Base-by-base conservation (phyloP, 2,797 vertebrate species). In the Ambastaia sidthimunki region DNA sequence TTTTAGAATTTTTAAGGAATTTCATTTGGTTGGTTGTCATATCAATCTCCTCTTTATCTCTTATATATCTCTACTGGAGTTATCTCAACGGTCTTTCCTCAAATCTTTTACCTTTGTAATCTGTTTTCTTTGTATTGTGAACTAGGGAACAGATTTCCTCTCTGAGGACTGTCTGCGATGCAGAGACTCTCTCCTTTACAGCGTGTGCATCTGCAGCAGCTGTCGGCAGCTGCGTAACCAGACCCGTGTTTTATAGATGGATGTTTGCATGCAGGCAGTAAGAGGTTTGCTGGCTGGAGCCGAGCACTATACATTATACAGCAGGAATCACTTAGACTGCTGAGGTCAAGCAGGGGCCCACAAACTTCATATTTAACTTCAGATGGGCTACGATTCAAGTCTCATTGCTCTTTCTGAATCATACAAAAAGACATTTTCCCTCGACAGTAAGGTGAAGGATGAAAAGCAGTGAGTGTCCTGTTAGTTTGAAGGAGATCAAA, bases 161-260 rank as follows among this genome's bases (percentile, higher is more conserved):
- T 48, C 21, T 23, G 44, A 78, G 55, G 63, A 74, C 63, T 44
- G 65, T 65, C 3, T 18, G 60, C 23, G 69, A 23, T 48, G 31
- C 4, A 62, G 71, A 70, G 78, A 68, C 47, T 10, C 18, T 73
- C 75, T 79, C 78, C 79, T 54, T 81, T 72, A 72, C 82, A 74
- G 75, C 48, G 67, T 44, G 54, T 74, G 78, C 81, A 50, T 82
- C 82, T 82, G 76, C 47, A 59, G 73, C 73, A 80, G 76, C 84
- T 84, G 85, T 84, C 85, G 84, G 80, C 82, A 84, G 80, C 80
- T 77, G 76, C 77, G 78, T 80, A 84, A 78, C 80, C 75, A 80
- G 79, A 63, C 71, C 31, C 59, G 80, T 80, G 80, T 84, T 84
- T 83, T 83, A 82, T 82, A 83, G 82, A 62, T 73, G 25, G 69